Evolutionary conservation across 2,888 invertebrate genomes (phyloP).

Genomic region (Dicyrtoma fusca): DNA sequence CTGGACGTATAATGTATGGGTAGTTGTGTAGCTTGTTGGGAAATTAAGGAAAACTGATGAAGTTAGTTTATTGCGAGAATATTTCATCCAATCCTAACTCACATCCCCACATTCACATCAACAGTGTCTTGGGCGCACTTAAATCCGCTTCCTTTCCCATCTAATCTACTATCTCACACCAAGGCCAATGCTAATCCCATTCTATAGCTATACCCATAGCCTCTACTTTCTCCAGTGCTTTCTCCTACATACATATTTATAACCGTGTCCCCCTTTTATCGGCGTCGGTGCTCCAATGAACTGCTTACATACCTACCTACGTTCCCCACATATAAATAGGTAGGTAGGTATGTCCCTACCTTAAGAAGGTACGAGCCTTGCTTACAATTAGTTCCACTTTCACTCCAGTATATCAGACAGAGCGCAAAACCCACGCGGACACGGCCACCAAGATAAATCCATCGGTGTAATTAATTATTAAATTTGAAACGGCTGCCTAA

Average conservation of each 20-base stretch:
- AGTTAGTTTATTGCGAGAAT: conserved; percentile 36
- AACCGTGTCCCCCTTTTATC: too few relatives aligned
- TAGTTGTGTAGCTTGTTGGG: background rate
- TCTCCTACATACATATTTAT: too few relatives aligned
- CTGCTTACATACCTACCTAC: too few relatives aligned
- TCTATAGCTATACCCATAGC: too few relatives aligned
- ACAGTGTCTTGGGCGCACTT: conserved; percentile 19
- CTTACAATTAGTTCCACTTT: background rate
- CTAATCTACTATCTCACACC: background rate
- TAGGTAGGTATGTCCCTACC: too few relatives aligned
- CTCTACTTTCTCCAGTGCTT: too few relatives aligned
- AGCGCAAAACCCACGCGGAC: too few relatives aligned
- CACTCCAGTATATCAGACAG: too few relatives aligned
- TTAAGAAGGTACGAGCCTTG: too few relatives aligned
- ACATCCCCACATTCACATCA: background rate
- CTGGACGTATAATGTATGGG: background rate
- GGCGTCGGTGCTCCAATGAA: too few relatives aligned
- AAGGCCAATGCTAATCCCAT: too few relatives aligned
- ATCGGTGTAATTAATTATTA: conserved; percentile 27
- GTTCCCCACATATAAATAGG: too few relatives aligned
- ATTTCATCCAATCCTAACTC: conserved; percentile 38
- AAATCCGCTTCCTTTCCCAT: conserved; percentile 14
- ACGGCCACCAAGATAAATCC: conserved; percentile 26
- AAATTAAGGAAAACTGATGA: background rate
- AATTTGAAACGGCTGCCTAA: conserved; percentile 19